Evolutionary conservation across 2,888 invertebrate species (phyloP), one percentile per base, ranked within the genome.

Genomic region (Aphidius colemani): DNA sequence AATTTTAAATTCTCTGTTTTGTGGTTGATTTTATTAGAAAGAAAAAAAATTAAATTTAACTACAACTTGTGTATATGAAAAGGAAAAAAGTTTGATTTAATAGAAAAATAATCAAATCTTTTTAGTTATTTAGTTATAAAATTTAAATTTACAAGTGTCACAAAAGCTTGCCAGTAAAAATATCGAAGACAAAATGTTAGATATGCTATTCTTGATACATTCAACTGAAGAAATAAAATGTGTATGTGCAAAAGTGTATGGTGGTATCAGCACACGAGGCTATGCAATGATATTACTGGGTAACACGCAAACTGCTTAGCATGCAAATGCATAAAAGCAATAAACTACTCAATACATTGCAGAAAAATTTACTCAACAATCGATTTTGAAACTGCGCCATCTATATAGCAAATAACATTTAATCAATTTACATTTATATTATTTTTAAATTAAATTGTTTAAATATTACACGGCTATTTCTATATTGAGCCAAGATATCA

Each of bases 281-380:
- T 57, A 57, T 56, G 74, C 76, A 77, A 74, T 78, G 80, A 80
- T 81, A 81, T 81, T 81, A 80, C 81, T 79, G 71, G 79, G 72
- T 76, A 81, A 76, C 81, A 81, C 81, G 81, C 81, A 77, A 81
- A 64, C 80, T 81, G 77, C 79, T 81, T 81, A 81, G 81, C 81
- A 81, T 81, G 81, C 81, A 81, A 81, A 81, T 81, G 78, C 80
- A 81, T 80, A 80, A 81, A 81, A 80, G 81, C 81, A 80, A 81
- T 81, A 81, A 81, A 81, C 81, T 81, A 81, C 81, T 81, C 81
- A 79, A 81, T 81, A 81, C 78, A 77, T 77, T 75, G 79, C 78
- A 72, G 79, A 75, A 78, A 80, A 80, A 30, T 79, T 80, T 73
- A 73, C 73, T 62, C 60, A 44, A 68, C 81, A 78, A 81, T 81